These are phyloP conservation scores for Epinephelus lanceolatus DNA, from an alignment of 2,113 vertebrate species.

Conservation along the genomic window DNA sequence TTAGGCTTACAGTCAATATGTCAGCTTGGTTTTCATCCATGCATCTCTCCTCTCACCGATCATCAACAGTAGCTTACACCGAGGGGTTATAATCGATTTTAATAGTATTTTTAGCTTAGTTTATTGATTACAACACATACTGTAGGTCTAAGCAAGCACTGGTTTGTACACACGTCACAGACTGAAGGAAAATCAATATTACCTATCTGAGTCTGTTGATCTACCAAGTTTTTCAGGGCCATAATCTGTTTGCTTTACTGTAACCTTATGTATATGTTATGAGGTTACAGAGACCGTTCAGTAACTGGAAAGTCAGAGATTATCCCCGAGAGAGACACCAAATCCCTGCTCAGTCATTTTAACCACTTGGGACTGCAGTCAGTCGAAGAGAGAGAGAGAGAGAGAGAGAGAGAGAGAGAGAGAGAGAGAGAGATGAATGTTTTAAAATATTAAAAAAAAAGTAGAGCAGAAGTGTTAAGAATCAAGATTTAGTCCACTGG, in stretches of 20 bases:
- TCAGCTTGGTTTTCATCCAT: constrained; percentile 65
- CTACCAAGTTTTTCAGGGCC: constrained; percentile 34
- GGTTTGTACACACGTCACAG: constrained; percentile 56
- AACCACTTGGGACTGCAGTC: constrained; percentile 47
- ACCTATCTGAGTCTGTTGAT: constrained; percentile 45
- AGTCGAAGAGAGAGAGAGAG: constrained; percentile 14
- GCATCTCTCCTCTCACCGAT: constrained; percentile 51
- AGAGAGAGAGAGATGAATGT: constrained; percentile 6
- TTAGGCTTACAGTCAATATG: constrained; percentile 64
- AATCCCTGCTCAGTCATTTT: constrained; percentile 51
- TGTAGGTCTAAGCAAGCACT: constrained; percentile 36
- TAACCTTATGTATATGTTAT: constrained; percentile 49
- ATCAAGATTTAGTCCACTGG: constrained; percentile 5
- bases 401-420: constrained; percentile 12
- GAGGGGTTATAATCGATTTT: constrained; percentile 71
- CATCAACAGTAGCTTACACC: constrained; percentile 61
- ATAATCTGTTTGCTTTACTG: constrained; percentile 62
- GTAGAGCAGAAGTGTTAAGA: constrained; percentile 27
- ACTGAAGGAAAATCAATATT: constrained; percentile 59
- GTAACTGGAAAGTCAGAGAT: constrained; percentile 36
- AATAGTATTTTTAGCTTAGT: constrained; percentile 75
- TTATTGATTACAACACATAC: constrained; percentile 66
- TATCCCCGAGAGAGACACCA: constrained; percentile 33
- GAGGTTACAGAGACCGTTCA: constrained; percentile 32
- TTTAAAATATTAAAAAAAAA: constrained; percentile 29